Base-by-base conservation (phyloP, 2,888 invertebrate genomes). In the Melanophora roralis region DNA sequence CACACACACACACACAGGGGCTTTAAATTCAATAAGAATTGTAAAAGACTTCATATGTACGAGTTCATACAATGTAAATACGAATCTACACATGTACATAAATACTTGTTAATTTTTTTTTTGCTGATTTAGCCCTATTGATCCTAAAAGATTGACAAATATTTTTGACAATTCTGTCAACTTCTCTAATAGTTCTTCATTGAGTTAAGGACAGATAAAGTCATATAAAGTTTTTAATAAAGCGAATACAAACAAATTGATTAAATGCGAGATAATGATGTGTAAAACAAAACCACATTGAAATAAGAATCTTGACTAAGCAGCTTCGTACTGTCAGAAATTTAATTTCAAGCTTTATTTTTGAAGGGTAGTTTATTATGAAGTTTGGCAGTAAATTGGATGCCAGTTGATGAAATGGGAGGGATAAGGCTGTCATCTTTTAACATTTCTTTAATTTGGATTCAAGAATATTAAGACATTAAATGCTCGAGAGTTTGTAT, bases 71-170 rank as follows among this genome's bases (percentile, higher is more conserved):
- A 27, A 27, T 27, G 6, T 27, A 5, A 6, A 5, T 27, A 27
- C 27, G 21, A 14, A 19, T 9, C 6, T 16, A 43, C 8, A 7
- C 9, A 47, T 8, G 21, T 5, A 19, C 32, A 32, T 9, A 59
- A 55, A 32, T 49, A 40, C 21, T 47, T 23, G 16, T 19, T 21
- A 57, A 40, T 67, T 72, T 27, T 27, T 27, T 27, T 27, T 65
- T 51, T 76, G 67, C 67, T 80, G 67, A 76, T 67, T 76, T 51
- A 51, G 62, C 43, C 16, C 32, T 36, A 27, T 55, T 43, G 19
- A 51, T 38, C n/a, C 45, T 49, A 43, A 60, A 55, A 75, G 75
- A 67, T 72, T 72, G 72, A 71, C 71, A 77, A 59, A 45, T 64
- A 23, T 65, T 12, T 60, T 32, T 65, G 59, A 47, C 65, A 79